A percentile compares a stretch with the other conserved stretches of the same genome.
Conservation (phyloP, 2,888 invertebrate species). For the Pseudococcus jackbeardsleyi region DNA sequence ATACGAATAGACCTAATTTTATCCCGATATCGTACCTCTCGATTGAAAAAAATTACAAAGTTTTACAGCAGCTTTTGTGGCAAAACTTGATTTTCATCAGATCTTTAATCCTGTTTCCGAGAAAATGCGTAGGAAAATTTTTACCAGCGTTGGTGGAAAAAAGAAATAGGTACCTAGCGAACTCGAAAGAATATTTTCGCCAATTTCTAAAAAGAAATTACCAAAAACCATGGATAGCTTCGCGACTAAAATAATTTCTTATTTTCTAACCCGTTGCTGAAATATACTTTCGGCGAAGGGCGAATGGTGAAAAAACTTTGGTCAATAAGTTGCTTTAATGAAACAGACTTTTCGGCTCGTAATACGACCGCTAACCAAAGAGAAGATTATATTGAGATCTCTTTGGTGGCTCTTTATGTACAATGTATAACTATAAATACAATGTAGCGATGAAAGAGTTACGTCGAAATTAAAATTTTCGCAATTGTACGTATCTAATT, state of each 20-base stretch:
- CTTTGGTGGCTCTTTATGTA: not conserved
- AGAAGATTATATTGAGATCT: not conserved
- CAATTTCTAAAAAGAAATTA: not conserved
- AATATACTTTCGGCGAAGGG: not conserved
- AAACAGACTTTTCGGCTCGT: not conserved
- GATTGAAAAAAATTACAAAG: not conserved
- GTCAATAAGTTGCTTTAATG: slow-evolving; percentile 1
- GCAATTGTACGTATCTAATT: not conserved
- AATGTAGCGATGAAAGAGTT: not conserved
- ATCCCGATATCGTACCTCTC: not conserved
- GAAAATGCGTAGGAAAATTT: not conserved
- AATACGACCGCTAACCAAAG: not conserved
- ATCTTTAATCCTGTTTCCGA: not conserved
- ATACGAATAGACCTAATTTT: not conserved
- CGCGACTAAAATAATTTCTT: not conserved
- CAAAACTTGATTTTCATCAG: not conserved
- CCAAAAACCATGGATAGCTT: not conserved
- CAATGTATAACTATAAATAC: not conserved
- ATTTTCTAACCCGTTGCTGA: not conserved
- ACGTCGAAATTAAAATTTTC: not conserved
- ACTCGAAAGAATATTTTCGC: not conserved
- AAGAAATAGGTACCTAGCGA: not conserved
- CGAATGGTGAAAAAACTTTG: not conserved
- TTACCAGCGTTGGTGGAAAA: not conserved
- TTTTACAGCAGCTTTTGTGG: not conserved